These are phyloP conservation scores for Falco columbarius DNA, from an alignment of 2,797 vertebrate genomes.

Conservation along the genomic window DNA sequence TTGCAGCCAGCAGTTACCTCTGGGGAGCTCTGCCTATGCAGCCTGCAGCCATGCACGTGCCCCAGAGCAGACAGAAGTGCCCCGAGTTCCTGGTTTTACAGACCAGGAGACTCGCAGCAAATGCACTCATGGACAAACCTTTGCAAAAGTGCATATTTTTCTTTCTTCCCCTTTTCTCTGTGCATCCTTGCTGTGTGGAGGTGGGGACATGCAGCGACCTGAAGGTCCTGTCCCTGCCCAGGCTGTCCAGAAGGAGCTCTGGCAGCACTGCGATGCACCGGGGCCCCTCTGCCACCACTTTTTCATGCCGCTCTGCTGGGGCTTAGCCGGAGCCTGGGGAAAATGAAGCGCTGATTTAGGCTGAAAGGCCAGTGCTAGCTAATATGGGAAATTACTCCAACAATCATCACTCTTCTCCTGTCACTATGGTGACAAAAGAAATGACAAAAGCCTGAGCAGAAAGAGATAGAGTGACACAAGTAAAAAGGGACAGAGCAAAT, in stretches of 20 bases:
- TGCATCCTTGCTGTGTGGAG: background rate
- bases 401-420: constrained; percentile 51
- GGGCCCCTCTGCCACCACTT: rapidly evolving
- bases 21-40: background rate
- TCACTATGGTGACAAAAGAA: constrained; percentile 62
- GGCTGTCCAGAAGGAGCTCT: background rate
- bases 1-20: rapidly evolving
- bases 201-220: background rate
- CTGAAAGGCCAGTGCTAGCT: constrained; percentile 11
- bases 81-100: background rate
- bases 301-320: background rate
- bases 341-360: constrained; percentile 9
- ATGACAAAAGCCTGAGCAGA: constrained; percentile 31
- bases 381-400: constrained; percentile 55
- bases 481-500: background rate
- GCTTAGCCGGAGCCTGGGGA: background rate
- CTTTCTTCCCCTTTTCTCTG: background rate
- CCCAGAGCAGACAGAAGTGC: background rate
- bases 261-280: rapidly evolving
- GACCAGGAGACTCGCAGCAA: background rate
- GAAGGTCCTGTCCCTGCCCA: background rate
- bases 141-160: background rate
- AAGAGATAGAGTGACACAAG: background rate
- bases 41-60: rapidly evolving
- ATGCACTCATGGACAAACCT: background rate